These are phyloP conservation scores for Lasioglossum leucozonium DNA, from an alignment of 2,888 invertebrate genomes.

Conservation along the genomic window DNA sequence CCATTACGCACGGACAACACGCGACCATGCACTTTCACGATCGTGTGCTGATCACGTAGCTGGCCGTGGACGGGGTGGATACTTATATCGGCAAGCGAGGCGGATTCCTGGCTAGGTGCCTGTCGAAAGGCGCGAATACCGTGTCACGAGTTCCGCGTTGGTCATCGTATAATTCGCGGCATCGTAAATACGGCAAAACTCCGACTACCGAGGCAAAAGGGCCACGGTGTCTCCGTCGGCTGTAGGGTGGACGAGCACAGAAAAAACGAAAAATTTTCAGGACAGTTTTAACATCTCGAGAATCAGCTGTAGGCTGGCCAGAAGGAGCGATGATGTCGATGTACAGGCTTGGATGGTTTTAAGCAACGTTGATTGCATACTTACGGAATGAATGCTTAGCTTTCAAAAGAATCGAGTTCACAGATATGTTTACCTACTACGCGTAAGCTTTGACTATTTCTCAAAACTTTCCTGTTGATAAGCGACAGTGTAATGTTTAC, in stretches of 20 bases:
- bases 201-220: neutral
- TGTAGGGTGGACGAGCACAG: no score
- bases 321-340: neutral
- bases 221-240: neutral
- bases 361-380: neutral
- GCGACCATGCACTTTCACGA: slow-evolving; percentile 66
- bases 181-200: neutral
- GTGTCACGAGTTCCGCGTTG: slow-evolving; percentile 20
- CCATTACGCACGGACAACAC: slow-evolving; percentile 58
- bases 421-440: neutral
- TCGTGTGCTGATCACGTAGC: slow-evolving; percentile 45
- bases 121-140: slow-evolving; percentile 53
- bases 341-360: neutral
- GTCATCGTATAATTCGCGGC: slow-evolving; percentile 16
- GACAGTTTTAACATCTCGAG: no score
- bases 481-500: neutral
- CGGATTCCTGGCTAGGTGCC: slow-evolving; percentile 73
- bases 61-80: slow-evolving; percentile 27
- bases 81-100: slow-evolving; percentile 63
- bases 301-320: no score
- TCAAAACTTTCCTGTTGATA: neutral
- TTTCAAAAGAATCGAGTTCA: neutral
- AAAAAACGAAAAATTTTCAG: no score
- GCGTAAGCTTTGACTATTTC: neutral
- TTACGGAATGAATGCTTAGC: neutral